Conservation (phyloP, 2,113 vertebrate species). For the Lichenostomus cassidix region DNA sequence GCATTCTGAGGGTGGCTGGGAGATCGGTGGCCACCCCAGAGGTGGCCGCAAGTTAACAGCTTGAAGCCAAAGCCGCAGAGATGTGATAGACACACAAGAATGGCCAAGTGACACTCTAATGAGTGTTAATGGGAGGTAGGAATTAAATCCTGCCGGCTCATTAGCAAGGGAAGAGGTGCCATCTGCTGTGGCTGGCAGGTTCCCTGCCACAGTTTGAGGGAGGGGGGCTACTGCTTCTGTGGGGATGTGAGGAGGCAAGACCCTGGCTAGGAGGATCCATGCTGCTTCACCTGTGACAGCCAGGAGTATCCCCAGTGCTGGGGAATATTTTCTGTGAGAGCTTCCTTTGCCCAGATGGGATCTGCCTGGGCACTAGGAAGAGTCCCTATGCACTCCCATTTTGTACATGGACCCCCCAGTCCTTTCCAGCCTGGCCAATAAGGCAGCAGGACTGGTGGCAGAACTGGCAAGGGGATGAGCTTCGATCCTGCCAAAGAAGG, state of each 20-base stretch:
- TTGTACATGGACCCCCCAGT: neutral
- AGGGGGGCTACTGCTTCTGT: neutral
- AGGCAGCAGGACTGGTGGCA: neutral
- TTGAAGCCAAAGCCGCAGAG: neutral
- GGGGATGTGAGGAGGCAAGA: neutral
- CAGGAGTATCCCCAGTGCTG: neutral
- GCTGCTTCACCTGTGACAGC: neutral
- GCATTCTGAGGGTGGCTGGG: neutral
- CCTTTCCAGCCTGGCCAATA: neutral
- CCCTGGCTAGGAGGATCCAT: accelerated
- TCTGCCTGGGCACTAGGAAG: neutral
- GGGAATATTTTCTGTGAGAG: accelerated
- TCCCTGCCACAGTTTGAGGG: neutral
- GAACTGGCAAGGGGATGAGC: neutral
- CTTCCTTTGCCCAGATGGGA: accelerated
- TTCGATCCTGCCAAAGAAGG: neutral
- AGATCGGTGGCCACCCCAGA: neutral
- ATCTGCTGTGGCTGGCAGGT: slow-evolving; percentile 39
- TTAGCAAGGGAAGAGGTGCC: slow-evolving; percentile 45
- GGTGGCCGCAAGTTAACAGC: neutral
- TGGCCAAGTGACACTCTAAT: slow-evolving; percentile 18
- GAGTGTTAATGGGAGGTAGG: slow-evolving; percentile 21
- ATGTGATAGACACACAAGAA: slow-evolving; percentile 2
- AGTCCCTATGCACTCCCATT: neutral
- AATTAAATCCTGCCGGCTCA: slow-evolving; percentile 21